phyloP scores from a whole-genome alignment of 1,140 invertebrate species.

The Cotesia vestalis region DNA sequence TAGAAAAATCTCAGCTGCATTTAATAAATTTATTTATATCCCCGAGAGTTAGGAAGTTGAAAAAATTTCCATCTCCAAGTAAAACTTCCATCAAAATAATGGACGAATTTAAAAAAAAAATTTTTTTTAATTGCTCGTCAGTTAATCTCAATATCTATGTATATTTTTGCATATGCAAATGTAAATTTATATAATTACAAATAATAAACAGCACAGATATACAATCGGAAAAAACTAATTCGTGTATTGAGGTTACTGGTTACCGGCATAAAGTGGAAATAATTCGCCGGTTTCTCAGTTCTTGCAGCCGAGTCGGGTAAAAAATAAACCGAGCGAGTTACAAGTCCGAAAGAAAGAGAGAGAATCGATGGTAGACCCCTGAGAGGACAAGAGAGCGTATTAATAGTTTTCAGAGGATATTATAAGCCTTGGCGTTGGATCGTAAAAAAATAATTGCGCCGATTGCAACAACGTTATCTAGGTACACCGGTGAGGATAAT shows the following conservation, averaged over 20 bases:
- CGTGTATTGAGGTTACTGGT: conserved; percentile 28
- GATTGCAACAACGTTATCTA: conserved; percentile 64
- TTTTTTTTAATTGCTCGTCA: too few species aligned
- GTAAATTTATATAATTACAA: too few species aligned
- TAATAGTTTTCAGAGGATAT: conserved; percentile 56
- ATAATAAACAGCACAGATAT: not conserved
- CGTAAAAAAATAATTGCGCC: conserved; percentile 66
- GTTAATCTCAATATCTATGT: too few species aligned
- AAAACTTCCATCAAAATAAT: too few species aligned
- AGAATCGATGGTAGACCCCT: not conserved
- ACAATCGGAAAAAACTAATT: conserved; percentile 21
- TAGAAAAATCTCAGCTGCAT: not conserved
- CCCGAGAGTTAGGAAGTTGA: too few species aligned
- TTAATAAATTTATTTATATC: too few species aligned
- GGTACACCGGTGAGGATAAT: conserved; percentile 52
- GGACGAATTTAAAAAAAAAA: too few species aligned
- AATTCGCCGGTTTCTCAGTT: conserved; percentile 27
- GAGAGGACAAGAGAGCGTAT: conserved; percentile 41
- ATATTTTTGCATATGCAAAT: too few species aligned
- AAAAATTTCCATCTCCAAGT: too few species aligned
- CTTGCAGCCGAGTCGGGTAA: too few species aligned
- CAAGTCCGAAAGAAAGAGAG: not conserved
- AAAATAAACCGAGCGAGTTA: not conserved
- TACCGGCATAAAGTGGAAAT: conserved; percentile 24
- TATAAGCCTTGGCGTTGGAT: conserved; percentile 59